A percentile compares a stretch with the other conserved stretches of the same genome.
Evolutionary conservation across 2,113 vertebrate species (phyloP).

Genomic region (Rhipidura dahli): DNA sequence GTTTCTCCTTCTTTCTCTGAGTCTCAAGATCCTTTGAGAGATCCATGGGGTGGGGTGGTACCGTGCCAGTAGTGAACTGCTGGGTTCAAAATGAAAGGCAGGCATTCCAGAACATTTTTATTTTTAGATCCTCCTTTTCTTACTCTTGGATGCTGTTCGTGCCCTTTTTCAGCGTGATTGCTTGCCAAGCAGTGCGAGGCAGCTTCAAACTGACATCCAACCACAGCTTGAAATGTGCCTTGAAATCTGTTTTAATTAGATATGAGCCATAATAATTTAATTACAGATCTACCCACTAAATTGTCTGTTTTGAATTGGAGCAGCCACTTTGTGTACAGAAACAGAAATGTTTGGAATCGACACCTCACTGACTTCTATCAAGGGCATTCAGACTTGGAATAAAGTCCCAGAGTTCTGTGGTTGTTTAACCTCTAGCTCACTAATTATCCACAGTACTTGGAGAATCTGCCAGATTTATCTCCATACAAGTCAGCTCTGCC

Average conservation of each 20-base stretch:
- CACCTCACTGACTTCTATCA: background rate
- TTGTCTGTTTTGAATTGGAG: conserved; percentile 43
- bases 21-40: background rate
- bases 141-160: background rate
- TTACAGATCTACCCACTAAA: conserved; percentile 60
- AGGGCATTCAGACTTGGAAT: background rate
- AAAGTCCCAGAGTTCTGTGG: background rate
- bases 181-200: conserved; percentile 32
- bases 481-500: background rate
- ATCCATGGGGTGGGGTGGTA: background rate
- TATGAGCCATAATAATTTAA: conserved; percentile 63
- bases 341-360: conserved; percentile 5
- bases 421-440: conserved; percentile 5
- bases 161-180: background rate
- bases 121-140: conserved; percentile 20
- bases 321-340: conserved; percentile 40
- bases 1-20: background rate
- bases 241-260: conserved; percentile 64
- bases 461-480: background rate
- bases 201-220: conserved; percentile 37
- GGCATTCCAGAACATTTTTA: background rate
- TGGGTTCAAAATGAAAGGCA: background rate
- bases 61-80: background rate
- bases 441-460: background rate
- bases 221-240: conserved; percentile 61